Conservation (phyloP, 2,888 invertebrate species). For the Tuta absoluta region DNA sequence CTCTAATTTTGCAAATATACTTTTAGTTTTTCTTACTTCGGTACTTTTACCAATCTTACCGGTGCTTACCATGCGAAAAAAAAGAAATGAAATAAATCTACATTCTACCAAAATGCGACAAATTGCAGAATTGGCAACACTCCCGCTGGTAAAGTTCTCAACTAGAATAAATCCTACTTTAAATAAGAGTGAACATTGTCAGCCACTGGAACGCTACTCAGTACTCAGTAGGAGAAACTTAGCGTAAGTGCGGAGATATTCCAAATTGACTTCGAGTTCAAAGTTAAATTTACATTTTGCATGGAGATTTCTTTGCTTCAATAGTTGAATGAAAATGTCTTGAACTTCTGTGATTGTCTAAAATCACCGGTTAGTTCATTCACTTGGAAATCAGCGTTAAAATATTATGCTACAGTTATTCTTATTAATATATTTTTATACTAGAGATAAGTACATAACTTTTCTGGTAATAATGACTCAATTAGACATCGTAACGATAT, state of each 20-base stretch:
- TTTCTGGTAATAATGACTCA: too few relatives aligned
- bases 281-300: background rate
- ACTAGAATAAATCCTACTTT: conserved; percentile 1
- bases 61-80: too few relatives aligned
- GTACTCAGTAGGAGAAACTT: background rate
- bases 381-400: too few relatives aligned
- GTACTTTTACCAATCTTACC: too few relatives aligned
- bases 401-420: too few relatives aligned
- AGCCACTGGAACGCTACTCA: background rate
- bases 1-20: too few relatives aligned
- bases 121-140: background rate
- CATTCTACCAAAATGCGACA: background rate
- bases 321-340: conserved; percentile 4
- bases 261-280: conserved; percentile 3
- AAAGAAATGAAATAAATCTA: too few relatives aligned
- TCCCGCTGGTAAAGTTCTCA: background rate
- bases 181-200: conserved; percentile 4
- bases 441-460: too few relatives aligned
- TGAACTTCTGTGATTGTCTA: background rate
- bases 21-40: too few relatives aligned
- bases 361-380: background rate
- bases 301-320: conserved; percentile 4
- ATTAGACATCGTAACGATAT: too few relatives aligned
- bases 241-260: background rate
- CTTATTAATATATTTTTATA: too few relatives aligned